phyloP scores from a whole-genome alignment of 2,888 invertebrate species.

The Drosophila monieri region DNA sequence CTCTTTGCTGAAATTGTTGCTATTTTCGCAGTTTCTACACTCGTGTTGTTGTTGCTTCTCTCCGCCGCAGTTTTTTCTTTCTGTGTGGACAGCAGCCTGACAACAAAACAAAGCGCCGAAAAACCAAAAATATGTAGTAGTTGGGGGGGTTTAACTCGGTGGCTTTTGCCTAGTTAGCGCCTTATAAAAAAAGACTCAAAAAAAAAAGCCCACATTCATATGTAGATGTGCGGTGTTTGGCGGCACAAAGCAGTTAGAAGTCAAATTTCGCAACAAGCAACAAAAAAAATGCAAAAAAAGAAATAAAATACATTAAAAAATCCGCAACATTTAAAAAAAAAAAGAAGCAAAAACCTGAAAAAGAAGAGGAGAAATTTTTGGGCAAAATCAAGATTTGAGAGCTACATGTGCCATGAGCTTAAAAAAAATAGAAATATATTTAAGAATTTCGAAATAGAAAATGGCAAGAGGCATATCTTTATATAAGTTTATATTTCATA shows the following conservation, averaged over 20 bases:
- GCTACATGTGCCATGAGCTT: not conserved
- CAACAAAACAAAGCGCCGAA: slow-evolving; percentile 61
- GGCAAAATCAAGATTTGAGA: not conserved
- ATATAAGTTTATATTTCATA: no score
- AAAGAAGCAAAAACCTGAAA: slow-evolving; percentile 20
- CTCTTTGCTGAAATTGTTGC: slow-evolving; percentile 46
- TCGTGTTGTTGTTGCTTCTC: not conserved
- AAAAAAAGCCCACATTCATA: slow-evolving; percentile 22
- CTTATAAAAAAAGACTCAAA: slow-evolving; percentile 18
- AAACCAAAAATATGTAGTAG: slow-evolving; percentile 5
- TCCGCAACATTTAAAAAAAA: slow-evolving; percentile 35
- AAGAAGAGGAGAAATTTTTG: slow-evolving; percentile 4
- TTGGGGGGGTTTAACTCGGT: slow-evolving; percentile 56
- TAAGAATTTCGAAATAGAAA: slow-evolving; percentile 12
- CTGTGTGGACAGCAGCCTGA: slow-evolving; percentile 57
- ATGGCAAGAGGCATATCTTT: no score
- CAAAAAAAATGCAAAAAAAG: slow-evolving; percentile 23
- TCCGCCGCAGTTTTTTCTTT: slow-evolving; percentile 28
- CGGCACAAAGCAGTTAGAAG: slow-evolving; percentile 62
- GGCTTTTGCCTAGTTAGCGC: slow-evolving; percentile 35
- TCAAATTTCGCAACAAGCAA: slow-evolving; percentile 51
- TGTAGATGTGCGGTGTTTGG: slow-evolving; percentile 13
- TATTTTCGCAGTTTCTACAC: slow-evolving; percentile 5
- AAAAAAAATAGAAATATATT: not conserved
- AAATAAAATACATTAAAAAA: slow-evolving; percentile 20